Base-by-base conservation (phyloP, 2,797 vertebrate genomes). In the Florisuga fusca region DNA sequence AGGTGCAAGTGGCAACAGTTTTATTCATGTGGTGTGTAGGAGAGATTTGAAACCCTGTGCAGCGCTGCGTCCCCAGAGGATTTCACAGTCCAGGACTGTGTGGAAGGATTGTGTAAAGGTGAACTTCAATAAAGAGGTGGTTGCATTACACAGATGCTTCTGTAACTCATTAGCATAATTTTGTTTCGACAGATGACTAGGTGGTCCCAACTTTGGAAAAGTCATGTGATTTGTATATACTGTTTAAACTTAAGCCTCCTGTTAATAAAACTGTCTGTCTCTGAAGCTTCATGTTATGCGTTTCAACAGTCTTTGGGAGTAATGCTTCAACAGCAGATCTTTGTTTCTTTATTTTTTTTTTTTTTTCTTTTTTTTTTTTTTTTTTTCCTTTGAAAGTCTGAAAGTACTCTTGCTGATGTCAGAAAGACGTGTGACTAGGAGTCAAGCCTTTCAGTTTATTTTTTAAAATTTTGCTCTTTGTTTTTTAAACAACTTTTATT, bases 181-280 rank as follows among this genome's bases (percentile, higher is more conserved):
- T 96, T 97, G 94, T 95, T 97, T 95, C 96, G 96, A 97, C 94
- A 94, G 96, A 92, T 97, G 84, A 91, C 79, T 97, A 97, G 97
- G 95, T 97, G 97, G 88, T 97, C 95, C 94, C 93, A 96, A 89
- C 85, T 97, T 96, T 95, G 96, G 85, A 97, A 98, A 97, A 97
- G 96, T 95, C 91, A 97, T 97, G 97, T 97, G 95, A 97, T 97
- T 98, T 99, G 98, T 99, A 97, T 98, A 98, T 98, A 97, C 96
- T 99, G 98, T 98, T 98, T 96, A 98, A 98, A 96, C 98, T 97
- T 97, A 98, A 97, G 98, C 98, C 98, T 98, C 98, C 98, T 98
- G 98, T 98, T 98, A 99, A 99, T 99, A 99, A 99, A 99, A 98
- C 98, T 98, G 98, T 98, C 98, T 98, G 98, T 97, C 98, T 98